These are phyloP conservation scores for Rhegmatorhina hoffmannsi DNA, from an alignment of 2,113 vertebrate genomes.

Conservation along the genomic window DNA sequence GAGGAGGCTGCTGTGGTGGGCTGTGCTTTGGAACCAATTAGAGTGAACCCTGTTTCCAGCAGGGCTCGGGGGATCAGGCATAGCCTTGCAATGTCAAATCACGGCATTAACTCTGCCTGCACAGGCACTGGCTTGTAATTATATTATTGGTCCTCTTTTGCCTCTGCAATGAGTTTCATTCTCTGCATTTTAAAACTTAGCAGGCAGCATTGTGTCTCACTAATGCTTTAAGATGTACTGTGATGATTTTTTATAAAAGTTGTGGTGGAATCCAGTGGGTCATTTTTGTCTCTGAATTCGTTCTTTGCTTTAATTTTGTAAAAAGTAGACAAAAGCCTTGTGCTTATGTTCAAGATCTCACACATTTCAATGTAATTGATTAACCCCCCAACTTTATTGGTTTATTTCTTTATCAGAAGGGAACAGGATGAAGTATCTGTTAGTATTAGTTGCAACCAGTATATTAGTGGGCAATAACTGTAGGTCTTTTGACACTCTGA, in stretches of 20 bases:
- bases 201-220: constrained; percentile 56
- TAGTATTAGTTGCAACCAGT: not conserved
- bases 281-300: not conserved
- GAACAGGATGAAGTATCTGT: not conserved
- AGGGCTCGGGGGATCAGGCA: constrained; percentile 81
- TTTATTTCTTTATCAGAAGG: not conserved
- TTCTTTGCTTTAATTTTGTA: not conserved
- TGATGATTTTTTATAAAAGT: constrained; percentile 47
- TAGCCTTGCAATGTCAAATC: constrained; percentile 88
- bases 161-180: constrained; percentile 74
- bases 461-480: not conserved
- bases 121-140: constrained; percentile 75
- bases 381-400: not conserved
- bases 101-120: constrained; percentile 80
- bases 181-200: constrained; percentile 73
- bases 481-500: not conserved
- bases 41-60: constrained; percentile 82
- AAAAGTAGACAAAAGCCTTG: not conserved
- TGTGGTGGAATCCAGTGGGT: not conserved
- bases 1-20: constrained; percentile 83
- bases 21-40: constrained; percentile 99
- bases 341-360: not conserved
- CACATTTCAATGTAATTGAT: not conserved
- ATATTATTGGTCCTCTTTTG: constrained; percentile 75
- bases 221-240: constrained; percentile 63